Conservation (phyloP, 2,113 vertebrate genomes). For the Dipodomys ordii region DNA sequence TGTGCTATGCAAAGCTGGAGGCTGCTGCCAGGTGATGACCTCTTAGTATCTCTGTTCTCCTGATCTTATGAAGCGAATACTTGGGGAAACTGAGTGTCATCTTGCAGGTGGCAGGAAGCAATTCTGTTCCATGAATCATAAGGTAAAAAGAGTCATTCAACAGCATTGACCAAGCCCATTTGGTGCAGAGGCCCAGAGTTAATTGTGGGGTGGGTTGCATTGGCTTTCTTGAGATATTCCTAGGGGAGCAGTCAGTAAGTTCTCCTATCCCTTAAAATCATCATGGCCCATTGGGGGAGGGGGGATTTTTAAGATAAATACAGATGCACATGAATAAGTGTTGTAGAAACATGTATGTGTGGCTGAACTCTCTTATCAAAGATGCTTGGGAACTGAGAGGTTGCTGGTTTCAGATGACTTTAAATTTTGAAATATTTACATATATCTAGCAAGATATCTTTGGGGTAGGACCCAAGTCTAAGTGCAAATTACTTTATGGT, state of each 20-base stretch:
- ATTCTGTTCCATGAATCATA: not conserved
- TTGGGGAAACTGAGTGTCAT: not conserved
- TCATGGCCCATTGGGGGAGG: not conserved
- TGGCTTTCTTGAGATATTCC: not conserved
- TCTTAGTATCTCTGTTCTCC: not conserved
- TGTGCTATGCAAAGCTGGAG: not conserved
- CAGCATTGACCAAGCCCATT: not conserved
- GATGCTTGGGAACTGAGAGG: not conserved
- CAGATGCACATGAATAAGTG: fast-evolving
- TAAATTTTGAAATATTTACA: not conserved
- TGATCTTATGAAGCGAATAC: slow-evolving; percentile 34
- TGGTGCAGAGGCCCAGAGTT: not conserved
- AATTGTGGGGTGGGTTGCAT: not conserved
- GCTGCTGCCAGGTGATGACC: no score
- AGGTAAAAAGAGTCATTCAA: not conserved
- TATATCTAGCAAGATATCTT: not conserved
- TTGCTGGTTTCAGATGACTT: not conserved
- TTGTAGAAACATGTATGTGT: not conserved
- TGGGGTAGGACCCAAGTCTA: not conserved
- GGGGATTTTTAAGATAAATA: not conserved
- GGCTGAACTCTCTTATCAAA: not conserved
- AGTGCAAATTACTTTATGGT: not conserved
- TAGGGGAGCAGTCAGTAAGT: not conserved
- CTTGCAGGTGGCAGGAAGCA: slow-evolving; percentile 15
- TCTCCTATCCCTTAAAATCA: not conserved